Percentiles rank a stretch among this genome's conserved stretches.
phyloP scores from a whole-genome alignment of 2,797 vertebrate genomes.

The Ibycter americanus region DNA sequence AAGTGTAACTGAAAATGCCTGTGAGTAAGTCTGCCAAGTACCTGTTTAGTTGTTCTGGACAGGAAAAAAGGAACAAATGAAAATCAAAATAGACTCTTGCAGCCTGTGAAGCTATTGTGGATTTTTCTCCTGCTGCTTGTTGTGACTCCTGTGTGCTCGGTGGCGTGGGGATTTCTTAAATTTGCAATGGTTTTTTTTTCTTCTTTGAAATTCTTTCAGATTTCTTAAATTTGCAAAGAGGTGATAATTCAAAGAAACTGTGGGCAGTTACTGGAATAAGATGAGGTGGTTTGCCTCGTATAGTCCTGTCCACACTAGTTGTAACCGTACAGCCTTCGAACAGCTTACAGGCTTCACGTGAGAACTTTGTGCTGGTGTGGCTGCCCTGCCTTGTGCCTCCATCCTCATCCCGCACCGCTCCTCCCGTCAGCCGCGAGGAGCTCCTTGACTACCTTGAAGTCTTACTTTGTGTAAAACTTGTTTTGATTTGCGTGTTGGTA shows the following conservation, averaged over 20 bases:
- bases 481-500: background rate
- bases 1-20: rapidly evolving
- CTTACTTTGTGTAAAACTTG: background rate
- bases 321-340: background rate
- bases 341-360: background rate
- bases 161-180: rapidly evolving
- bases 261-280: background rate
- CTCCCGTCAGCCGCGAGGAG: background rate
- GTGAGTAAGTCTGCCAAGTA: background rate
- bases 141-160: background rate
- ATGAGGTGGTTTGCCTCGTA: background rate
- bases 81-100: background rate
- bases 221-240: background rate
- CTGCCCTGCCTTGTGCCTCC: background rate
- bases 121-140: background rate
- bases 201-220: too few species aligned
- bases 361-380: background rate
- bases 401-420: background rate
- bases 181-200: too few species aligned
- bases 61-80: background rate
- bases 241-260: background rate
- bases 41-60: background rate
- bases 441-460: background rate
- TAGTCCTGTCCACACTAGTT: background rate
- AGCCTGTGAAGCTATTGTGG: background rate